These are phyloP conservation scores for Chironomus striatipennis DNA, from an alignment of 1,140 invertebrate species.

Conservation along the genomic window DNA sequence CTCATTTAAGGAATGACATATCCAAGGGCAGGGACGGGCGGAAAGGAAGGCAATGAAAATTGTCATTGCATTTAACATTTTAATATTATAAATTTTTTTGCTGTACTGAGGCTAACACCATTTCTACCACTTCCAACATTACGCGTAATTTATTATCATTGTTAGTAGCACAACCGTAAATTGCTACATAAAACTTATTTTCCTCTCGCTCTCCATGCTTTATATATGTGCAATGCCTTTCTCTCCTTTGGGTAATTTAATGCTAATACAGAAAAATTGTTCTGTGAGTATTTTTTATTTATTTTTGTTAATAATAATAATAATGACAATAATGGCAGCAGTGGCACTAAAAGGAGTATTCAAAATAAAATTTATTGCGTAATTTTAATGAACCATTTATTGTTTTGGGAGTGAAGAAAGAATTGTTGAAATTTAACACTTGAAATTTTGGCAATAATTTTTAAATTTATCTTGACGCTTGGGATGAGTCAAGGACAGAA, in stretches of 20 bases:
- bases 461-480: too few relatives aligned
- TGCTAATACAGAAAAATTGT: too few relatives aligned
- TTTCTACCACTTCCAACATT: neutral
- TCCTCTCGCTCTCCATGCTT: neutral
- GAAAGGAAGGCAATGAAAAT: neutral
- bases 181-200: neutral
- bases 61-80: conserved; percentile 14
- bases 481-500: too few relatives aligned
- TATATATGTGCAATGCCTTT: neutral
- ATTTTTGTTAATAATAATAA: neutral
- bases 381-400: conserved; percentile 1
- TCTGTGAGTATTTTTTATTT: neutral
- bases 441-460: too few relatives aligned
- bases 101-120: neutral
- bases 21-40: neutral
- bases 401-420: neutral
- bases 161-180: conserved; percentile 1
- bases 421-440: too few relatives aligned
- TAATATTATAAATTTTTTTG: neutral
- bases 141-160: conserved; percentile 8
- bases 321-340: neutral
- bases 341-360: neutral
- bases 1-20: too few relatives aligned
- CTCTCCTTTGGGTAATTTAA: neutral
- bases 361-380: neutral